Percentiles rank a stretch among this genome's conserved stretches.
These are phyloP conservation scores for Anneissia japonica DNA, from an alignment of 35 echinoderm and acorn worm genomes.

Conservation along the genomic window DNA sequence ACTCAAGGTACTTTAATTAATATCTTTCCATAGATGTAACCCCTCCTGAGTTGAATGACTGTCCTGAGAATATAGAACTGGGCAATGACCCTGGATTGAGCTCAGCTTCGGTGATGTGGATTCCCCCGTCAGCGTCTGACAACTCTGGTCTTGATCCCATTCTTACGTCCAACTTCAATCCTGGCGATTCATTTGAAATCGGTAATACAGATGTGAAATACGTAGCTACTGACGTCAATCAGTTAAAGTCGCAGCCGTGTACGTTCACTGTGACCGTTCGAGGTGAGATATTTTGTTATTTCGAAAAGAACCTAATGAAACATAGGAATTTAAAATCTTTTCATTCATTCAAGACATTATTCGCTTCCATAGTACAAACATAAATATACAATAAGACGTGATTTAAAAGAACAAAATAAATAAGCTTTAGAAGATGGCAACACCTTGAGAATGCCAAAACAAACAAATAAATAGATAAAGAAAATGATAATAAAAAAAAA, in stretches of 20 bases:
- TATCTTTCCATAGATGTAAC: constrained; percentile 14
- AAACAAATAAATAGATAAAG: no score
- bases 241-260: constrained; percentile 6
- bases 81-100: constrained; percentile 6
- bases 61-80: constrained; percentile 5
- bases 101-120: constrained; percentile 16
- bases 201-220: constrained; percentile 32
- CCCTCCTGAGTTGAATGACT: constrained; percentile 20
- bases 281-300: constrained; percentile 3
- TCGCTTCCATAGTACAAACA: no score
- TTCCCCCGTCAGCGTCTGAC: constrained; percentile 10
- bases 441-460: no score
- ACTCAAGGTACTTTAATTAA: no score
- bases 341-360: not conserved
- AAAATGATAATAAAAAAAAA: no score
- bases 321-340: not conserved
- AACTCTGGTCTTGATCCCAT: constrained; percentile 24
- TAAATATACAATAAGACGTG: no score
- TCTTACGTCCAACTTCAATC: not conserved
- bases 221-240: constrained; percentile 7
- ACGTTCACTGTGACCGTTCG: constrained; percentile 32
- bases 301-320: not conserved
- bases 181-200: constrained; percentile 10
- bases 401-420: no score
- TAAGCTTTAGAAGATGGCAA: no score